Percentiles rank a stretch among this genome's conserved stretches.
These are phyloP conservation scores for Micropoecilia bifurca DNA, from an alignment of 2,797 vertebrate genomes.

Conservation along the genomic window DNA sequence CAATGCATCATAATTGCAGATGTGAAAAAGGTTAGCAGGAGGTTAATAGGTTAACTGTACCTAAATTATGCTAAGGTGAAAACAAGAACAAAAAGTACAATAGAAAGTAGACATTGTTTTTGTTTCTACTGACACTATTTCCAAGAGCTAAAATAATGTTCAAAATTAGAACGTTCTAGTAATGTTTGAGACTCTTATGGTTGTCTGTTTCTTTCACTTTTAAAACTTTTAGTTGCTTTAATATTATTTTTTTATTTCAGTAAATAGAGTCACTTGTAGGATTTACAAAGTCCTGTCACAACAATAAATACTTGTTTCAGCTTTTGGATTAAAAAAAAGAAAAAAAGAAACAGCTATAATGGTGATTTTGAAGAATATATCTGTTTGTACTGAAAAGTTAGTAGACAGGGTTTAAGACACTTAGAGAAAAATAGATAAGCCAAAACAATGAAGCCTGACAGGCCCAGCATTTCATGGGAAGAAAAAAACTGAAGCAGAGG, in stretches of 20 bases:
- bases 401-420: not conserved
- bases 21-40: not conserved
- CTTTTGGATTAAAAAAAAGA: not conserved
- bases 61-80: not conserved
- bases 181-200: not conserved
- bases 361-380: not conserved
- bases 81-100: not conserved
- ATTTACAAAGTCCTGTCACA: not conserved
- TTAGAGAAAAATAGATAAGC: not conserved
- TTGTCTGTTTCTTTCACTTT: not conserved
- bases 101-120: not conserved
- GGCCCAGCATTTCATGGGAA: slow-evolving; percentile 26
- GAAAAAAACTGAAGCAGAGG: slow-evolving; percentile 37
- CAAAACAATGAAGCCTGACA: not conserved
- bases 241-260: not conserved
- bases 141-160: not conserved
- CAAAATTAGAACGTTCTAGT: not conserved
- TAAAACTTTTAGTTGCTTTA: not conserved
- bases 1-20: not conserved
- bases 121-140: not conserved
- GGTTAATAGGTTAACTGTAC: not conserved
- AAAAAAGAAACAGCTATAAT: not conserved
- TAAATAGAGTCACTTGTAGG: not conserved
- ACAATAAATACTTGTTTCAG: not conserved
- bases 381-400: not conserved